Conservation (phyloP, 2,113 vertebrate genomes). For the Phaethon lepturus region DNA sequence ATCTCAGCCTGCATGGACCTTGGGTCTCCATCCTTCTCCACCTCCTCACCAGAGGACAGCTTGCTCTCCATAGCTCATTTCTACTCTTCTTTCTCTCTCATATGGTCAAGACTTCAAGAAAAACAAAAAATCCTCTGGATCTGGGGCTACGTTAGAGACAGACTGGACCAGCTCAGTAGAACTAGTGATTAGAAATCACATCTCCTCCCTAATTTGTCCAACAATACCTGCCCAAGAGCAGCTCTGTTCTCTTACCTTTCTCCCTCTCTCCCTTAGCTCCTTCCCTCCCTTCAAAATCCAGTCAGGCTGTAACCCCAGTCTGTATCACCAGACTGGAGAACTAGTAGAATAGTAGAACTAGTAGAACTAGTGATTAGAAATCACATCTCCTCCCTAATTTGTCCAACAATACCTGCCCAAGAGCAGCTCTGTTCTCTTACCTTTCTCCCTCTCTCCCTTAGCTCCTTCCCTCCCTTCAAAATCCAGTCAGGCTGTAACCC, state of each 20-base stretch:
- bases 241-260: neutral
- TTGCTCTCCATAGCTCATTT: neutral
- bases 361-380: neutral
- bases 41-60: neutral
- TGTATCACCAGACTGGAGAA: too few relatives aligned
- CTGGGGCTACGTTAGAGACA: rapidly evolving
- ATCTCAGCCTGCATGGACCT: neutral
- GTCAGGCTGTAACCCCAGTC: neutral
- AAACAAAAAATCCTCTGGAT: neutral
- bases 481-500: neutral
- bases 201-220: neutral
- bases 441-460: neutral
- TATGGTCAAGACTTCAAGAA: neutral
- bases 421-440: neutral
- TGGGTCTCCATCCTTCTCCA: neutral
- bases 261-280: neutral
- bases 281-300: neutral
- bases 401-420: neutral
- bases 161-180: neutral
- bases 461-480: neutral
- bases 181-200: neutral
- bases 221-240: neutral
- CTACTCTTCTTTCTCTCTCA: neutral
- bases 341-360: too few relatives aligned
- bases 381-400: neutral